Base-by-base conservation (phyloP, 92 coral and sea anemone genomes). In the Virgularia gustaviana region DNA sequence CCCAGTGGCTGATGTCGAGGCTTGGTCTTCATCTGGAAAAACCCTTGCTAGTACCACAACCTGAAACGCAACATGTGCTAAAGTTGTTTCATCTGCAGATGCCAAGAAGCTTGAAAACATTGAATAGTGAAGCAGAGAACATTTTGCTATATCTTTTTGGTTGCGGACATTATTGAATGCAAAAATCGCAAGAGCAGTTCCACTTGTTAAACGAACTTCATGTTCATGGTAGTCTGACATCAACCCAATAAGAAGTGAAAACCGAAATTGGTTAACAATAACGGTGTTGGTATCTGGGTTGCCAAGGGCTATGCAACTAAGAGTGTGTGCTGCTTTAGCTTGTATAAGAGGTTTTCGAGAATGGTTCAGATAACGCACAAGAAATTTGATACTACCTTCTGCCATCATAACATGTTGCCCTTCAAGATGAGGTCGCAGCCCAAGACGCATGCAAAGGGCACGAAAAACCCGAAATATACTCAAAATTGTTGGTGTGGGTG, bases 11-110 rank as follows among this genome's bases (percentile, higher is more conserved):
- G 96, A 94, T 6, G 96, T 87, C 38, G 79, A 35, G 2, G 96
- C 82, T 75, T 94, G 99, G 53, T 89, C 96, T 62, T 94, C 89
- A 51, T 91, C 97, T 13, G 96, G 99, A 47, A 94, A 87, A 36
- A 94, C 85, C 2, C 96, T 83, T 31, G 99, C 89, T 32, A 94
- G 73, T 35, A 94, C 80, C 55, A 94, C 89, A 6, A 85, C 76
- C 70, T 94, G 99, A 61, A 94, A 94, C 12, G 99, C 99, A 23
- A 90, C 84, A 57, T 89, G 84, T 2, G 87, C 86, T 22, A 80
- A 85, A 49, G 78, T 85, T 56, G 66, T 43, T 32, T 82, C 83
- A 73, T 85, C 89, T 44, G 82, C 82, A 11, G 90, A 89, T 65
- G 86, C 90, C 72, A 94, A 60, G 31, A 85, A 87, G 38, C 78